phyloP scores from a whole-genome alignment of 2,113 vertebrate genomes.

The Myodes glareolus region DNA sequence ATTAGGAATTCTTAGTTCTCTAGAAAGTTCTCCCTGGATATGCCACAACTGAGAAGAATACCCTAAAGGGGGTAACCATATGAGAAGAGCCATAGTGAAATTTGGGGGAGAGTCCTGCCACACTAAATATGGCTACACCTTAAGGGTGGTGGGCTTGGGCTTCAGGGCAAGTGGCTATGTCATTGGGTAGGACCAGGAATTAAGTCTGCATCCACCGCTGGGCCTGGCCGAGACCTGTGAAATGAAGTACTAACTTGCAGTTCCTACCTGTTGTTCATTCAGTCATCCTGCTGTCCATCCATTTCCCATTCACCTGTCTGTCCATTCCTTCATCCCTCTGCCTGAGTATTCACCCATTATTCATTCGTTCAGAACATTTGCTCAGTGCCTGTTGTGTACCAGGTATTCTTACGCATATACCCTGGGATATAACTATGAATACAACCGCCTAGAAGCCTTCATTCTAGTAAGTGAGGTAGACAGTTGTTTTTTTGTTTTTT shows the following conservation, averaged over 20 bases:
- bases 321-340: background rate
- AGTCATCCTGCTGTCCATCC: background rate
- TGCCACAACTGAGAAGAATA: background rate
- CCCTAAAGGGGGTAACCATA: background rate
- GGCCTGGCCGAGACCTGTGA: background rate
- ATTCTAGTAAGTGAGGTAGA: background rate
- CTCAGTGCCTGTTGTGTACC: background rate
- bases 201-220: background rate
- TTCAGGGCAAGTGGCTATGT: background rate
- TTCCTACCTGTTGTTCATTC: background rate
- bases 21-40: background rate
- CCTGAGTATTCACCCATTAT: too few species aligned
- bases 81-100: background rate
- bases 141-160: background rate
- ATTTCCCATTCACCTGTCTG: too few species aligned
- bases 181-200: accelerated
- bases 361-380: background rate
- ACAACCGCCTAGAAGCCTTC: background rate
- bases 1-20: background rate
- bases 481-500: background rate
- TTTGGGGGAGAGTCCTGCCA: background rate
- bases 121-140: background rate
- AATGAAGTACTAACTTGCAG: too few species aligned
- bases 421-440: background rate
- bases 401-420: background rate